phyloP scores from a whole-genome alignment of 1,140 invertebrate genomes.

The Chelonus insularis region DNA sequence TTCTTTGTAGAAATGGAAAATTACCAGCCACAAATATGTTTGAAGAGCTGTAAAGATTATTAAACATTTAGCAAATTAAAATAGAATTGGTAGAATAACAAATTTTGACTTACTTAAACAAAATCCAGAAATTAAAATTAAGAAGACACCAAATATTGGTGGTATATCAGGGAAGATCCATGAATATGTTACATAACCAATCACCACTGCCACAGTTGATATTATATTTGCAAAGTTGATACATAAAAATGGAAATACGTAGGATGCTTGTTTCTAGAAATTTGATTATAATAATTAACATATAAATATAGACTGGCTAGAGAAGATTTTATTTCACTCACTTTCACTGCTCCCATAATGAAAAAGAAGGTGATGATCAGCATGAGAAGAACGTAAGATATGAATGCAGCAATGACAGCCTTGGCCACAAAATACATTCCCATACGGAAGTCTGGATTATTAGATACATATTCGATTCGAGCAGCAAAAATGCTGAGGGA shows the following conservation, averaged over 20 bases:
- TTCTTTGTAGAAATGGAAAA: background rate
- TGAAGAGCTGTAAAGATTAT: background rate
- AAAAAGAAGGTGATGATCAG: background rate
- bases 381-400: background rate
- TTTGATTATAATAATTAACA: background rate
- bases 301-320: background rate
- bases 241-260: conserved; percentile 7
- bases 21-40: background rate
- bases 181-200: background rate
- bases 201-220: background rate
- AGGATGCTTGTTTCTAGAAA: background rate
- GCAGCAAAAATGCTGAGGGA: background rate
- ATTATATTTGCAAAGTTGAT: background rate
- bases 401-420: background rate
- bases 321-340: background rate
- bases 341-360: conserved; percentile 5
- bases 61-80: background rate
- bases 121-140: too few species aligned
- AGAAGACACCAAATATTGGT: too few species aligned
- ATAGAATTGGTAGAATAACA: background rate
- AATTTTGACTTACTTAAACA: too few species aligned
- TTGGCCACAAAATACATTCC: background rate
- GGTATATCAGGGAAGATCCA: background rate
- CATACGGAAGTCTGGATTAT: background rate
- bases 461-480: background rate